These are phyloP conservation scores for Brachionus calyciflorus DNA, from an alignment of 1,140 invertebrate species.

Conservation along the genomic window DNA sequence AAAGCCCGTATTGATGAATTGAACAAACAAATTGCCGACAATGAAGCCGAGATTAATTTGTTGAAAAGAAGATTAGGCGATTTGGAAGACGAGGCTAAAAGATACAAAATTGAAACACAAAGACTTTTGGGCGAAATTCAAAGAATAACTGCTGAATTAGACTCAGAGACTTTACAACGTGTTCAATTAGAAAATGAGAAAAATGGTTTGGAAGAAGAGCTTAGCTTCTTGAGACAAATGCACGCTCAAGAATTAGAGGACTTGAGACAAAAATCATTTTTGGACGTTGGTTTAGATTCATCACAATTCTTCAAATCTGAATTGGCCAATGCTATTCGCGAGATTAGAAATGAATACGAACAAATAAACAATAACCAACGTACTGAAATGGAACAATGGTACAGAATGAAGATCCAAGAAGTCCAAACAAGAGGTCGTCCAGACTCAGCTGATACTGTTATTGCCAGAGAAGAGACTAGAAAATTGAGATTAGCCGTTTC, in stretches of 20 bases:
- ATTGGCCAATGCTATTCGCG: conserved; percentile 62
- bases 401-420: conserved; percentile 47
- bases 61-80: conserved; percentile 60
- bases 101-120: conserved; percentile 60
- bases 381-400: conserved; percentile 46
- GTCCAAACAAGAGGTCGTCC: conserved; percentile 8
- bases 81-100: conserved; percentile 61
- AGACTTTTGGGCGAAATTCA: conserved; percentile 61
- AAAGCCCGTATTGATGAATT: conserved; percentile 60
- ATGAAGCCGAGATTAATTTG: conserved; percentile 63
- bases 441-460: conserved; percentile 25
- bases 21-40: conserved; percentile 62
- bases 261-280: conserved; percentile 22
- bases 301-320: conserved; percentile 55
- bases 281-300: conserved; percentile 38
- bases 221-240: conserved; percentile 44
- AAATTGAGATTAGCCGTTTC: conserved; percentile 26
- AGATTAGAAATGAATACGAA: conserved; percentile 64
- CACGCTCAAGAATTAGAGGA: conserved; percentile 47
- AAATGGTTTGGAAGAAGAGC: conserved; percentile 44
- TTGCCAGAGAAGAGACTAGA: conserved; percentile 38
- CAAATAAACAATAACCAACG: conserved; percentile 46
- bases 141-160: conserved; percentile 53
- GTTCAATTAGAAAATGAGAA: conserved; percentile 46
- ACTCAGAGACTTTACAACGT: conserved; percentile 47